Conservation (phyloP, 2,113 vertebrate species). For the Acrocephalus arundinaceus region DNA sequence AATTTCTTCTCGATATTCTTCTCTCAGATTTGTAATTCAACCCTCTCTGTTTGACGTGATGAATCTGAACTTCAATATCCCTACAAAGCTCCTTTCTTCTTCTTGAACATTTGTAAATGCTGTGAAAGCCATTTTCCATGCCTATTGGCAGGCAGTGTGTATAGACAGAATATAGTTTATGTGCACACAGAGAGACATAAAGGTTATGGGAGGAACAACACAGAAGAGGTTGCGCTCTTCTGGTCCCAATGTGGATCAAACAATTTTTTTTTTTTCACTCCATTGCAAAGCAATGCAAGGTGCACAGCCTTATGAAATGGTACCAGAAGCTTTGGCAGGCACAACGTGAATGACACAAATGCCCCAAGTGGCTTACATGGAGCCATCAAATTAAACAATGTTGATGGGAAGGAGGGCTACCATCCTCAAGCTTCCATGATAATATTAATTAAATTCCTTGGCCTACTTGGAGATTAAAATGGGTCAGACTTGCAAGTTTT, state of each 20-base stretch:
- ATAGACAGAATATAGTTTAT: not conserved
- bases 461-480: not conserved
- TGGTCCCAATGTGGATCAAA: not conserved
- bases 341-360: not conserved
- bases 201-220: not conserved
- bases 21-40: not conserved
- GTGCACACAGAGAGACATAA: not conserved
- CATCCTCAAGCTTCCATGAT: not conserved
- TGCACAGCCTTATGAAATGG: not conserved
- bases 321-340: not conserved
- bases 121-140: not conserved
- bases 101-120: not conserved
- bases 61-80: not conserved
- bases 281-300: not conserved
- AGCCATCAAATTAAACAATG: not conserved
- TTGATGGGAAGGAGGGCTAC: not conserved
- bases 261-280: not conserved
- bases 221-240: not conserved
- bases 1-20: fast-evolving
- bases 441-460: not conserved
- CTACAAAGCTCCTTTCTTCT: not conserved
- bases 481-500: not conserved
- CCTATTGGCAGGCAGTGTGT: not conserved
- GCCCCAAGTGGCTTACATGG: fast-evolving
- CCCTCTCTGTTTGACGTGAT: not conserved